Evolutionary conservation across 2,113 vertebrate genomes (phyloP), one percentile per base, ranked within the genome.

Genomic region (Bathybates hornii): DNA sequence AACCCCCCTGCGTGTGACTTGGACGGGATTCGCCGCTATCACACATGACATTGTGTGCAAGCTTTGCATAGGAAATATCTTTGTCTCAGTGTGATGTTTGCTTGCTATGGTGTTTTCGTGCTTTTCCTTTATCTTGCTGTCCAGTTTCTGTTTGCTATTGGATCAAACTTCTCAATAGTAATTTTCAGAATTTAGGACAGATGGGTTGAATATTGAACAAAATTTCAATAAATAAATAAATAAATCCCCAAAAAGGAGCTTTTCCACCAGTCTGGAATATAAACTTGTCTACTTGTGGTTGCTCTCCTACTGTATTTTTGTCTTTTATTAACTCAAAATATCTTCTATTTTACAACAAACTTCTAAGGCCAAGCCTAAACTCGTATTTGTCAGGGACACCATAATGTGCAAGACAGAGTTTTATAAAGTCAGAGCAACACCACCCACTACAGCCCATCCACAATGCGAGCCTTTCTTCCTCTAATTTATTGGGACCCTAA

Each of bases 11-110:
- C 94, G 92, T 96, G 95, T 96, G 96, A 96, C 95, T 96, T 96
- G 96, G 96, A 96, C 90, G 68, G 91, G 94, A 95, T 96, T 92
- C 90, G 84, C 59, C 88, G 93, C 95, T 96, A 96, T 96, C 96
- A 96, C 95, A 95, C 95, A 94, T 95, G 93, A 96, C 96, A 96
- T 94, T 96, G 95, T 96, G 96, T 95, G 93, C 38, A 36, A 96
- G 96, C 96, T 97, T 96, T 96, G 95, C 96, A 97, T 96, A 96
- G 93, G 94, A 96, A 97, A 97, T 96, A 96, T 96, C 95, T 96
- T 96, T 96, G 96, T 97, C 95, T 96, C 93, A 81, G 89, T 89
- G 41, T 59, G 80, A 85, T 96, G 95, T 96, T 96, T 95, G 94
- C 95, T 92, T 88, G 91, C 92, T 90, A 89, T 86, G 34, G 43